Evolutionary conservation across 2,888 invertebrate genomes (phyloP), one percentile per base, ranked within the genome.

Genomic region (Antheraea yamamai): DNA sequence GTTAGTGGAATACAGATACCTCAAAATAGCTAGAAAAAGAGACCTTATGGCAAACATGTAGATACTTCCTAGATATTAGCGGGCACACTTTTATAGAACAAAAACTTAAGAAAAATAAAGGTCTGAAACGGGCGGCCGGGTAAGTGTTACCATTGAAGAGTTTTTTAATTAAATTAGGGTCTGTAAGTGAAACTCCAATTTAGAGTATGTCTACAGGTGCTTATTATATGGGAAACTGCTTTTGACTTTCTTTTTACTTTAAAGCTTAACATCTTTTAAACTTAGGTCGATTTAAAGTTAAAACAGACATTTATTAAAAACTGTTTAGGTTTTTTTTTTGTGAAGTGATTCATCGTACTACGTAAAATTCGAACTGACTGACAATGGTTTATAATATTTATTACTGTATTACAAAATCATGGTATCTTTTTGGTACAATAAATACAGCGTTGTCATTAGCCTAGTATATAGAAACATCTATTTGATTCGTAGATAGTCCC

Each of bases 121-220:
- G n/a, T 75, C 70, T 75, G 64, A 78, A 72, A 79, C 77, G 71
- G 78, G 61, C 64, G 77, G 76, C 77, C 73, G 75, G 78, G 76
- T 79, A 78, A 79, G 77, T 80, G 74, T 73, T 75, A 68, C 77
- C 77, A 76, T 82, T 78, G 78, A 76, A 73, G 74, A 73, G 73
- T 72, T 81, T 85, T 82, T 80, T 79, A 81, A 83, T 81, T 82
- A 83, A 85, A 81, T 75, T 75, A 75, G 77, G 74, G 77, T 74
- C 77, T 74, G 76, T 77, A 79, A 73, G 73, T 79, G 35, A 74
- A 78, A 78, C 76, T 81, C 75, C 61, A 76, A 78, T 76, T 76
- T 26, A 58, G 52, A 72, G 72, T 76, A 66, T 76, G 79, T 79
- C 77, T 79, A 55, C 75, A 79, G 77, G 80, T 78, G 77, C 80